Percentiles rank a stretch among this genome's conserved stretches.
Conservation (phyloP, 2,113 vertebrate species). For the Myocastor coypus region DNA sequence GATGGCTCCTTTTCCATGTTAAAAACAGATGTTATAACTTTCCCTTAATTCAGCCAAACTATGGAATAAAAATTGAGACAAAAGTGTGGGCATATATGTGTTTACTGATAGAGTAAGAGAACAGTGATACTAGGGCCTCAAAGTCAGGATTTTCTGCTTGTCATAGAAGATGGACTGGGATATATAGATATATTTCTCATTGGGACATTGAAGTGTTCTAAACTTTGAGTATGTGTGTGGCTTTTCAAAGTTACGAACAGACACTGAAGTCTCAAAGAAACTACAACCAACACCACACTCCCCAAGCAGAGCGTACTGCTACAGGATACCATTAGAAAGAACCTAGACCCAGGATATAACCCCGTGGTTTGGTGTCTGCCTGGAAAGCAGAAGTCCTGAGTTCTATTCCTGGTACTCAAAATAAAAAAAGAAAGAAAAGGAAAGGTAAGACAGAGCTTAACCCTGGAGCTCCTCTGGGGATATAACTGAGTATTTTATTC, state of each 20-base stretch:
- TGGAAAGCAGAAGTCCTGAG: no score
- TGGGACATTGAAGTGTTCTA: background rate
- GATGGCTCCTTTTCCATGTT: constrained; percentile 18
- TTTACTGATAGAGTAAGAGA: background rate
- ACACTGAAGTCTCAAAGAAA: constrained; percentile 38
- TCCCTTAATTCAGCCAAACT: constrained; percentile 5
- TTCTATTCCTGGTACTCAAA: no score
- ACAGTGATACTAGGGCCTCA: background rate
- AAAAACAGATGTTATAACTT: background rate
- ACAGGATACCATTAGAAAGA: background rate
- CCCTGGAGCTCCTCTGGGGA: background rate
- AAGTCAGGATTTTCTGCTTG: background rate
- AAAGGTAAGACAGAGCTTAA: background rate
- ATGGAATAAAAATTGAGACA: background rate
- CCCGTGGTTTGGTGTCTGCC: no score
- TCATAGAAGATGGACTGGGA: background rate
- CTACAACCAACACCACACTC: background rate
- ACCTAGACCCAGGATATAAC: background rate
- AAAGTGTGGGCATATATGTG: no score
- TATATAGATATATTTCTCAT: background rate
- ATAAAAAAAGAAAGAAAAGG: no score
- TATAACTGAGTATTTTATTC: background rate
- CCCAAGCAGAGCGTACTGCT: background rate
- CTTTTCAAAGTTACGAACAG: background rate
- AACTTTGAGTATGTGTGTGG: background rate